Base-by-base conservation (phyloP, 2,113 vertebrate genomes). In the Turdus rufiventris region DNA sequence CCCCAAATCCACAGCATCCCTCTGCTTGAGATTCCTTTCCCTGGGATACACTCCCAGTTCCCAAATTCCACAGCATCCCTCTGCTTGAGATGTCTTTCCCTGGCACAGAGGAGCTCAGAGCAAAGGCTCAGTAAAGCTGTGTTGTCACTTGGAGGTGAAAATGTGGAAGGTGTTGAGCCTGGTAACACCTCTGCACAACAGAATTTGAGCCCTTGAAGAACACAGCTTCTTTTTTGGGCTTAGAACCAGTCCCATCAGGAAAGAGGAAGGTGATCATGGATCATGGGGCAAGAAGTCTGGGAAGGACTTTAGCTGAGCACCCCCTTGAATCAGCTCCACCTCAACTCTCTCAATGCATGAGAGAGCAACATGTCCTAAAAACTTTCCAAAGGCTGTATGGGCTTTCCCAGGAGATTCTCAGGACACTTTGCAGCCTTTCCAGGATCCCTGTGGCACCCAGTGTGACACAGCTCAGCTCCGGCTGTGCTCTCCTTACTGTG, bases 241-340 rank as follows among this genome's bases (percentile, higher is more conserved):
- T 31, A 62, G 36, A 50, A 48, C 9, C 40, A 72, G 54, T 23
- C 19, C 28, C 47, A 58, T 29, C 29, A 6, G 1, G 19, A 60
- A 5, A 1, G 19, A 60, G 29, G 36, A 24, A 65, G 34, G 23
- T 47, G 16, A 17, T 50, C 0, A 0, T 17, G 48, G 40, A 78
- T 54, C 58, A 66, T 5, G 34, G 26, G 9, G 8, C 12, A 85
- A 57, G 79, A 72, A 45, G 1, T 4, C 36, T 83, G 57, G 33
- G 38, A 88, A 78, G 24, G 53, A 63, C 40, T 21, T 63, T 54
- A 60, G 43, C 43, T 58, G 54, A 54, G 60, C 18, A 62, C 10
- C 14, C 3, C 33, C 13, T 80, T 50, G 33, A 48, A 56, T 47
- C 68, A 73, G 28, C 43, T 54, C 20, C 63, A 51, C 18, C 17